Conservation (phyloP, 1,140 invertebrate species). For the Galendromus occidentalis region DNA sequence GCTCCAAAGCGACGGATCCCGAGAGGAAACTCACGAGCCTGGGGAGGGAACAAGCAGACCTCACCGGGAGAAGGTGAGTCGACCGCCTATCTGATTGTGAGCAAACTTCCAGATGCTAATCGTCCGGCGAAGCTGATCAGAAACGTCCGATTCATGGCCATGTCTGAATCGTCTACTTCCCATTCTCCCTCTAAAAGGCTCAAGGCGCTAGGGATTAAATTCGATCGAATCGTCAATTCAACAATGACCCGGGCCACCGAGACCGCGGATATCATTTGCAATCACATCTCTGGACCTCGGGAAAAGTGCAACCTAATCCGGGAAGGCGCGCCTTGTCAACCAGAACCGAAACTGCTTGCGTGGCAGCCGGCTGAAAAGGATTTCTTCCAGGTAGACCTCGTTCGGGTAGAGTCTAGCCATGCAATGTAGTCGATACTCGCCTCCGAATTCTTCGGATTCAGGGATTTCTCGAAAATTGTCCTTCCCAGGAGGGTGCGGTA, state of each 20-base stretch:
- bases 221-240: constrained; percentile 54
- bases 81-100: no score
- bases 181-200: no score
- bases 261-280: constrained; percentile 61
- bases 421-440: no score
- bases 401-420: not conserved
- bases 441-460: no score
- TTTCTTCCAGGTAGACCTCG: not conserved
- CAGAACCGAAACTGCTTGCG: constrained; percentile 63
- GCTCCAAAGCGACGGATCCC: constrained; percentile 46
- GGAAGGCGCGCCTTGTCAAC: constrained; percentile 71
- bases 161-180: no score
- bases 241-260: constrained; percentile 83
- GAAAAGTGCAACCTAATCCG: constrained; percentile 52
- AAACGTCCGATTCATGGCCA: no score
- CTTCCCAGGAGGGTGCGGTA: constrained; percentile 58
- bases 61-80: constrained; percentile 49
- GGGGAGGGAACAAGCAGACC: constrained; percentile 58
- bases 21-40: constrained; percentile 55
- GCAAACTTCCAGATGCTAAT: no score
- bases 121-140: no score
- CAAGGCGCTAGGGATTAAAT: constrained; percentile 50
- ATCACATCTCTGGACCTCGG: constrained; percentile 36
- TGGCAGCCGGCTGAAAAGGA: constrained; percentile 52
- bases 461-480: constrained; percentile 12